phyloP scores from a whole-genome alignment of 2,113 vertebrate species.

The Formicarius rufipectus region DNA sequence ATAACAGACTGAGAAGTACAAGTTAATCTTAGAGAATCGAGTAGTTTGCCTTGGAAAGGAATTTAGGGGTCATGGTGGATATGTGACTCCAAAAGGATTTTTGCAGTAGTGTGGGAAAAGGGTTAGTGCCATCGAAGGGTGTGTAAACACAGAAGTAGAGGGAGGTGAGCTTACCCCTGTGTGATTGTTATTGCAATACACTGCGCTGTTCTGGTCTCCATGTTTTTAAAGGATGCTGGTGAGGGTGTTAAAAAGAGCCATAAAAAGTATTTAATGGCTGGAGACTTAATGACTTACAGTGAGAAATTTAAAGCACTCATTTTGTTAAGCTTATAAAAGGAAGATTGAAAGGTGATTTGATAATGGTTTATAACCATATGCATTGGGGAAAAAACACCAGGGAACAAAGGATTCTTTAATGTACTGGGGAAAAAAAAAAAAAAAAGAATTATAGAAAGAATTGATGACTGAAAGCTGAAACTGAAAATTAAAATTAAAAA shows the following conservation, averaged over 20 bases:
- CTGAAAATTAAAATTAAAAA: neutral
- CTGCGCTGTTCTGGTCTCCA: neutral
- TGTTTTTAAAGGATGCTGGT: neutral
- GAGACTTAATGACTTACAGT: constrained; percentile 13
- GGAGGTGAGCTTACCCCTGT: neutral
- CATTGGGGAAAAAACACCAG: neutral
- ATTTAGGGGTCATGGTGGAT: neutral
- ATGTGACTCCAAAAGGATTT: neutral
- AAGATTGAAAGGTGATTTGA: constrained; percentile 48
- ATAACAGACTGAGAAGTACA: neutral
- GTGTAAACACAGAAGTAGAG: neutral
- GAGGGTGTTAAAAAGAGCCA: neutral
- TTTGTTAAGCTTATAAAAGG: constrained; percentile 42
- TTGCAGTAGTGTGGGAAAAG: neutral
- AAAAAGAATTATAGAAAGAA: neutral
- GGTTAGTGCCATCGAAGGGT: neutral
- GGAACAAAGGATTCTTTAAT: constrained; percentile 42
- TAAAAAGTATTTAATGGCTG: constrained; percentile 51
- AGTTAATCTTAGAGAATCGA: neutral
- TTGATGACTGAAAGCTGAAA: neutral
- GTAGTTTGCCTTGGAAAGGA: neutral
- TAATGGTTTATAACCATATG: constrained; percentile 33
- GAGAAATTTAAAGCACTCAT: constrained; percentile 39
- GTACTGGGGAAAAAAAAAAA: neutral
- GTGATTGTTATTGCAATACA: neutral